Evolutionary conservation across 2,888 invertebrate genomes (phyloP).

Genomic region (Oligia fasciuncula): DNA sequence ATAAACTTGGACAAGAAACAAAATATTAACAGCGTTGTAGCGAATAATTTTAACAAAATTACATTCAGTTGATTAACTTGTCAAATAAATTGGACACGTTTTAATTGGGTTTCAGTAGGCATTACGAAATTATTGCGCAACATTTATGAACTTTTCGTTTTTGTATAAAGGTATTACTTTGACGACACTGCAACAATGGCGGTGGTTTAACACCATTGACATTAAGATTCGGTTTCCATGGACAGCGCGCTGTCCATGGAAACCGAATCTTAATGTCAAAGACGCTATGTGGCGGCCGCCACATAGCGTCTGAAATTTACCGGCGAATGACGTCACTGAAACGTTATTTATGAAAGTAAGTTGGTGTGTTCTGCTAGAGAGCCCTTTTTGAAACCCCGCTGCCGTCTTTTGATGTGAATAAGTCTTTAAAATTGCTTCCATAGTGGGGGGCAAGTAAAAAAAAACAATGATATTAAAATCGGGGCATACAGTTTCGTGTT

Average conservation of each 20-base stretch:
- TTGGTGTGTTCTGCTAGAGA: not conserved
- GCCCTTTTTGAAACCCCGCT: not conserved
- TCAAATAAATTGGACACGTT: slow-evolving; percentile 30
- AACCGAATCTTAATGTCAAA: too few relatives aligned
- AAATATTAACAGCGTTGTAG: not conserved
- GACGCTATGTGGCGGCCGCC: not conserved
- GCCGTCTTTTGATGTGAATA: not conserved
- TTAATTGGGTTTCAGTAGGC: slow-evolving; percentile 29
- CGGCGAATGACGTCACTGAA: not conserved
- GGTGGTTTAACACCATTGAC: not conserved
- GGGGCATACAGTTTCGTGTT: too few relatives aligned
- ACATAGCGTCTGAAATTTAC: not conserved
- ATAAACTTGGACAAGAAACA: not conserved
- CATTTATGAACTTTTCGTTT: not conserved
- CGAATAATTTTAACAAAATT: slow-evolving; percentile 22
- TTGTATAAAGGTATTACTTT: not conserved
- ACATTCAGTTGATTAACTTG: slow-evolving; percentile 31
- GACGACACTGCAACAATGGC: not conserved
- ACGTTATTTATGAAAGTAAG: not conserved
- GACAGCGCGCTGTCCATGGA: too few relatives aligned
- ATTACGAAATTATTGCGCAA: not conserved
- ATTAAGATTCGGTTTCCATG: not conserved
- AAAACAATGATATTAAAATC: too few relatives aligned
- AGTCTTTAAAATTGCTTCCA: too few relatives aligned
- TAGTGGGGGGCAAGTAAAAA: too few relatives aligned